A percentile compares a stretch with the other conserved stretches of the same genome.
Conservation (phyloP, 2,888 invertebrate genomes). For the Flabesymbios commensalis region DNA sequence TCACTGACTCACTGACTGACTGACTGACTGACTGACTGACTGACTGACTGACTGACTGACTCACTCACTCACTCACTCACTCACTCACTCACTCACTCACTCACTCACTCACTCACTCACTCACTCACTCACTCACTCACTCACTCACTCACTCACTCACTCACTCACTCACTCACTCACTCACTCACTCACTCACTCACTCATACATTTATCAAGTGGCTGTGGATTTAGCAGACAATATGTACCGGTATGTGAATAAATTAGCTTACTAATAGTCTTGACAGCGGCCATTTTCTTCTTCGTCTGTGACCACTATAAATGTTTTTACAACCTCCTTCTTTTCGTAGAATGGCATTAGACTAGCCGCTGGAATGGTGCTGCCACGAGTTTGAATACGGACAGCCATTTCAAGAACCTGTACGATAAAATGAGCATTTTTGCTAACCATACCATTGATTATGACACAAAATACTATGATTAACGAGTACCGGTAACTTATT, state of each 20-base stretch:
- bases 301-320: constrained; percentile 61
- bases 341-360: constrained; percentile 55
- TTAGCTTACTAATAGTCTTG: not conserved
- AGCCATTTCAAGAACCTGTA: constrained; percentile 57
- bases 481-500: no score
- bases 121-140: not conserved
- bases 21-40: no score
- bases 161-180: not conserved
- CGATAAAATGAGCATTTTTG: no score
- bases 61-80: no score
- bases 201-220: not conserved
- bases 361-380: constrained; percentile 56
- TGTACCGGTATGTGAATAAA: not conserved
- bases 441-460: no score
- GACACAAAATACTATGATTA: no score
- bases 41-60: no score
- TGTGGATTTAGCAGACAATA: not conserved
- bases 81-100: not conserved
- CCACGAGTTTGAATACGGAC: constrained; percentile 46
- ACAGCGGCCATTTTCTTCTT: constrained; percentile 53
- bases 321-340: constrained; percentile 57
- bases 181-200: not conserved
- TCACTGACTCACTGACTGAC: no score
- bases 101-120: not conserved
- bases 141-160: not conserved